Percentiles rank a stretch among this genome's conserved stretches.
Evolutionary conservation across 53 echinoderm and acorn worm species (phyloP).

Genomic region (Hippasteria phrygiana): DNA sequence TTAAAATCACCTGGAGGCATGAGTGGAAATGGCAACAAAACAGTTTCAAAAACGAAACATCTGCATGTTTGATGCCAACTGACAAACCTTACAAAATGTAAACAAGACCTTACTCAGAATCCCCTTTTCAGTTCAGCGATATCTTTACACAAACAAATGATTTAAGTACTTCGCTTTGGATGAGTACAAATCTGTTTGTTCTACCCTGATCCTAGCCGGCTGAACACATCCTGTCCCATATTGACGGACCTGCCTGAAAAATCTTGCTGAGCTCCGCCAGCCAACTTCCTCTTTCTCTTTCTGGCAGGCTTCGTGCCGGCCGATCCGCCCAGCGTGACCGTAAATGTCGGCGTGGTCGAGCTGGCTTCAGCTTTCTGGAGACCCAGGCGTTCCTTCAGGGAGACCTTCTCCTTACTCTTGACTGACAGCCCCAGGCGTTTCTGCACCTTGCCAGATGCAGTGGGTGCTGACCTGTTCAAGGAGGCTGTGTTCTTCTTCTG

Average conservation of each 20-base stretch:
- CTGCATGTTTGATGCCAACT: too few species aligned
- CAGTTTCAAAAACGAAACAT: too few species aligned
- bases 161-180: too few species aligned
- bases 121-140: too few species aligned
- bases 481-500: slow-evolving; percentile 6
- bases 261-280: not conserved
- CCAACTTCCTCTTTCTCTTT: slow-evolving; percentile 45
- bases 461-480: not conserved
- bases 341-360: slow-evolving; percentile 93
- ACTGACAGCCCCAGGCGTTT: slow-evolving; percentile 41
- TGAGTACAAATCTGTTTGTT: too few species aligned
- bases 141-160: too few species aligned
- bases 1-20: too few species aligned
- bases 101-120: too few species aligned
- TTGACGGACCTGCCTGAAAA: not conserved
- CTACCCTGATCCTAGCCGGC: slow-evolving; percentile 48
- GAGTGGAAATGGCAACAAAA: too few species aligned
- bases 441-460: slow-evolving; percentile 12
- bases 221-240: slow-evolving; percentile 56
- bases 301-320: slow-evolving; percentile 3
- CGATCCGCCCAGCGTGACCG: slow-evolving; percentile 66
- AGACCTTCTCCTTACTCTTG: slow-evolving; percentile 53
- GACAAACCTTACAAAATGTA: too few species aligned
- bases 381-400: slow-evolving; percentile 85
- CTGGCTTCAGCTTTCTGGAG: slow-evolving; percentile 92